phyloP scores from a whole-genome alignment of 1,140 invertebrate species.

The Diprion similis region DNA sequence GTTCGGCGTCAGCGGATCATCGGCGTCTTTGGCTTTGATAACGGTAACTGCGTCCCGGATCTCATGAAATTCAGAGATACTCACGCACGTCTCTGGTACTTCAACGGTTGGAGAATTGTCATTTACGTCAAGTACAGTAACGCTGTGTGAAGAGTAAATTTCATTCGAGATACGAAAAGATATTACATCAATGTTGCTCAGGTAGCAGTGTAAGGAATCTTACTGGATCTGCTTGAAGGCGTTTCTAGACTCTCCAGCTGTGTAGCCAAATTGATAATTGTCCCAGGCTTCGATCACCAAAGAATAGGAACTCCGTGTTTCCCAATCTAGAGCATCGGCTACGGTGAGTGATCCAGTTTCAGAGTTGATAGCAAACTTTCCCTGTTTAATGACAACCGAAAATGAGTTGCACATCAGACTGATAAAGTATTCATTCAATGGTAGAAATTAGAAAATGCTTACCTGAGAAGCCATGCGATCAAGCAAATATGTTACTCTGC shows the following conservation, averaged over 20 bases:
- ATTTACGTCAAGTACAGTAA: conserved; percentile 82
- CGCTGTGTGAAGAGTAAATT: conserved; percentile 50
- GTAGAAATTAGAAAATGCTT: conserved; percentile 29
- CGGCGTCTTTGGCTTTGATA: conserved; percentile 80
- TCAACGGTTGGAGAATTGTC: conserved; percentile 80
- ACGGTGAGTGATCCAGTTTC: conserved; percentile 84
- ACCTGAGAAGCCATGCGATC: conserved; percentile 85
- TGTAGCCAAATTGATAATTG: conserved; percentile 91
- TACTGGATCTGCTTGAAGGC: conserved; percentile 91
- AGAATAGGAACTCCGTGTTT: conserved; percentile 77
- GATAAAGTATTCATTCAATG: conserved; percentile 12
- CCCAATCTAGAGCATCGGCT: conserved; percentile 82
- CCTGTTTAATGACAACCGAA: conserved; percentile 57
- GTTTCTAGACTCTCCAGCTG: conserved; percentile 88
- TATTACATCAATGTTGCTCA: neutral
- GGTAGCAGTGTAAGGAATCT: conserved; percentile 45
- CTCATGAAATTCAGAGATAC: conserved; percentile 89
- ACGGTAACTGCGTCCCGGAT: conserved; percentile 76
- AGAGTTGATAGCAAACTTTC: conserved; percentile 85
- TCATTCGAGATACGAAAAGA: neutral
- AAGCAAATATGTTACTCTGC: conserved; percentile 88
- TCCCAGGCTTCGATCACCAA: conserved; percentile 93
- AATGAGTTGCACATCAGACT: neutral
- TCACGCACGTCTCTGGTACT: conserved; percentile 72
- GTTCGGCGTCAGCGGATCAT: conserved; percentile 81